Percentiles rank a stretch among this genome's conserved stretches.
Evolutionary conservation across 2,113 vertebrate species (phyloP).

Genomic region (Nyctereutes procyonoides): DNA sequence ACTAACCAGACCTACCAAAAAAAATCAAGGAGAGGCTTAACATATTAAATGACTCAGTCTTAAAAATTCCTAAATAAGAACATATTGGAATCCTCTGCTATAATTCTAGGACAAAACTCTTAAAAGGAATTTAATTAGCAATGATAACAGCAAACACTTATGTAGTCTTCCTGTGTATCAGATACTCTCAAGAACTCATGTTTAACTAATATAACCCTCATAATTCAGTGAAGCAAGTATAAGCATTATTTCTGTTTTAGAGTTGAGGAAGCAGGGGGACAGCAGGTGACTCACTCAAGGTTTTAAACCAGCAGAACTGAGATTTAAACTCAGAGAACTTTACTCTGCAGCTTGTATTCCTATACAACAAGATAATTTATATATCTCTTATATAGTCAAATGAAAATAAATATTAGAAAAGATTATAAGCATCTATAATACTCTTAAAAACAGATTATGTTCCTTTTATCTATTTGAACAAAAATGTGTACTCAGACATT

Average conservation of each 20-base stretch:
- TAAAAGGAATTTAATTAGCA: conserved; percentile 12
- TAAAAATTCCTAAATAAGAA: conserved; percentile 43
- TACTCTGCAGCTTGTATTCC: background rate
- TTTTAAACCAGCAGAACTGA: background rate
- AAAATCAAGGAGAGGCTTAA: conserved; percentile 19
- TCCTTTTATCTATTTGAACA: conserved; percentile 19
- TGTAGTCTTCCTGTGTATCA: background rate
- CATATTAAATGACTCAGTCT: background rate
- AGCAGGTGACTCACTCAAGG: background rate
- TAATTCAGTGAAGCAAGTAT: background rate
- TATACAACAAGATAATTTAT: background rate
- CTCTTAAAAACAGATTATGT: background rate
- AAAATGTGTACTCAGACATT: background rate
- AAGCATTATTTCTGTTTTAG: background rate
- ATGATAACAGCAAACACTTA: background rate
- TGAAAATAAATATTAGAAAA: conserved; percentile 1
- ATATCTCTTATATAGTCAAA: background rate
- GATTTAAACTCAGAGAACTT: background rate
- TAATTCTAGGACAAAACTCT: conserved; percentile 48
- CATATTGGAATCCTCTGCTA: conserved; percentile 18
- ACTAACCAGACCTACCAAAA: conserved; percentile 31
- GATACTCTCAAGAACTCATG: background rate
- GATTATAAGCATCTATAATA: background rate
- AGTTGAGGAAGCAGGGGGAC: background rate
- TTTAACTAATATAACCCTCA: background rate